Conservation (phyloP, 2,113 vertebrate species). For the Lophotis ruficrista region DNA sequence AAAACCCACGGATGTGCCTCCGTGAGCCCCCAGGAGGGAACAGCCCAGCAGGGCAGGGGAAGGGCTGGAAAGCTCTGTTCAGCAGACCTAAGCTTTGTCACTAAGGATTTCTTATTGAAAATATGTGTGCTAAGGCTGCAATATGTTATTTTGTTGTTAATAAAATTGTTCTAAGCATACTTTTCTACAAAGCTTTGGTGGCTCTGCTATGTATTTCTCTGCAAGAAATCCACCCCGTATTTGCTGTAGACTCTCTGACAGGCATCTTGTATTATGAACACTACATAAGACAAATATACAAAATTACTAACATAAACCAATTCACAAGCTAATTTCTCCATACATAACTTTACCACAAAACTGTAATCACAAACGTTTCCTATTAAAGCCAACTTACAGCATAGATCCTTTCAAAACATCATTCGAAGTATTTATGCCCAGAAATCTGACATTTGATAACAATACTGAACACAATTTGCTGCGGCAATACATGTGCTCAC, state of each 20-base stretch:
- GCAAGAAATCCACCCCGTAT: background rate
- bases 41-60: background rate
- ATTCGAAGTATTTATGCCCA: background rate
- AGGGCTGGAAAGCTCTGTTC: background rate
- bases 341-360: background rate
- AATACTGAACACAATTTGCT: background rate
- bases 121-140: accelerated
- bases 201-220: background rate
- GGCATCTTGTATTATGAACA: background rate
- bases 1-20: accelerated
- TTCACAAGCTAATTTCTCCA: background rate
- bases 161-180: background rate
- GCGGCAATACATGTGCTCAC: background rate
- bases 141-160: background rate
- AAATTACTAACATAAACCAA: background rate
- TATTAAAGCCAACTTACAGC: background rate
- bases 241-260: background rate
- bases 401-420: background rate
- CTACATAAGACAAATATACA: background rate
- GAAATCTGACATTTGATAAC: background rate
- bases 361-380: background rate
- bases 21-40: background rate
- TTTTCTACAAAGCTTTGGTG: background rate
- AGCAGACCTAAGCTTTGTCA: background rate
- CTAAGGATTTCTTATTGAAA: background rate